A percentile compares a stretch with the other conserved stretches of the same genome.
Evolutionary conservation across 2,888 invertebrate species (phyloP).

Genomic region (Oscheius sp.): DNA sequence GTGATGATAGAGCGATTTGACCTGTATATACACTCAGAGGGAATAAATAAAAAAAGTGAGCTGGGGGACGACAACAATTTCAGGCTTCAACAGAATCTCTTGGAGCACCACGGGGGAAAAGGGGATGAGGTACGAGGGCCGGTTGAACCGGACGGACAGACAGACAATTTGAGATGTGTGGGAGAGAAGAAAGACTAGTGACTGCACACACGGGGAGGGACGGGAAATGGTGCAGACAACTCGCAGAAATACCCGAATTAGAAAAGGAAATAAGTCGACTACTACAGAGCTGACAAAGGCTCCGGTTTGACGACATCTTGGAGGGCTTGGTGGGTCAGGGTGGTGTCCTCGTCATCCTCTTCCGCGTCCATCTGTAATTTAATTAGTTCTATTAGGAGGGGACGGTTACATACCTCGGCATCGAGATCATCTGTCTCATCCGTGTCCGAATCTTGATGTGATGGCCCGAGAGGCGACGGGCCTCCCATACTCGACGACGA

Average conservation of each 20-base stretch:
- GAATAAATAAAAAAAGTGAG: slow-evolving; percentile 25
- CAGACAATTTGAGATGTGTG: background rate
- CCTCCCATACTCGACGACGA: slow-evolving; percentile 48
- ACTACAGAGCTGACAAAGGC: background rate
- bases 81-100: slow-evolving; percentile 5
- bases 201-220: slow-evolving; percentile 16
- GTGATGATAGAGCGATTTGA: slow-evolving; percentile 14
- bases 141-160: slow-evolving; percentile 24
- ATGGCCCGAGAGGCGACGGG: slow-evolving; percentile 36
- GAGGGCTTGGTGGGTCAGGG: slow-evolving; percentile 51
- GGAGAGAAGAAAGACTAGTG: slow-evolving; percentile 29
- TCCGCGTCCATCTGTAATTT: slow-evolving; percentile 34
- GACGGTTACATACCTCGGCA: slow-evolving; percentile 6
- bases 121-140: background rate
- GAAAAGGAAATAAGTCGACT: background rate
- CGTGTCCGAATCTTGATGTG: slow-evolving; percentile 39
- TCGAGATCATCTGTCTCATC: slow-evolving; percentile 27
- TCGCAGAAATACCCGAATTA: slow-evolving; percentile 30
- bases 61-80: background rate
- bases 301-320: slow-evolving; percentile 41
- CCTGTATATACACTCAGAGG: slow-evolving; percentile 32
- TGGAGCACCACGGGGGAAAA: slow-evolving; percentile 12
- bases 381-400: background rate
- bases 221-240: slow-evolving; percentile 8
- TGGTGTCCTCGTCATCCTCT: slow-evolving; percentile 56